phyloP scores from a whole-genome alignment of 2,888 invertebrate genomes.

The Cryptocheilus praepositus region DNA sequence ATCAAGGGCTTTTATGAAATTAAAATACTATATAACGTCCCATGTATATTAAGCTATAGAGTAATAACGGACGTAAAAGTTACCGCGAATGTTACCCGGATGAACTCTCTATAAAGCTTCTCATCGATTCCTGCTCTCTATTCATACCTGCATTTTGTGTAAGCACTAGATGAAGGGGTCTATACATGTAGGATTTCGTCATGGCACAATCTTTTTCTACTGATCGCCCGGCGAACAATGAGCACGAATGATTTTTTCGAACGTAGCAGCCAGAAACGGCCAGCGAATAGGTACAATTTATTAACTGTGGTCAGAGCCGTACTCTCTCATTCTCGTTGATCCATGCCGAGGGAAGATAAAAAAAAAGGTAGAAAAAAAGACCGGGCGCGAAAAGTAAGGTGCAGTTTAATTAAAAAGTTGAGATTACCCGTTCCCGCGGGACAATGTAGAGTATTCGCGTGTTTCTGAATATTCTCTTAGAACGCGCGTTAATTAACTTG shows the following conservation, averaged over 20 bases:
- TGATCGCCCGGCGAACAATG: no score
- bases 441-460: slow-evolving; percentile 29
- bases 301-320: not conserved
- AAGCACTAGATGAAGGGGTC: no score
- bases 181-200: not conserved
- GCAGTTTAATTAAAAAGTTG: slow-evolving; percentile 40
- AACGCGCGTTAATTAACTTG: slow-evolving; percentile 38
- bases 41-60: no score
- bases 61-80: no score
- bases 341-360: not conserved
- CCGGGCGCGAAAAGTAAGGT: slow-evolving; percentile 13
- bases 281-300: not conserved
- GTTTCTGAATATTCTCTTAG: slow-evolving; percentile 36
- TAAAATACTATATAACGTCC: no score
- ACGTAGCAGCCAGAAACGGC: no score
- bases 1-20: no score
- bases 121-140: no score
- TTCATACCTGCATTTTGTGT: no score
- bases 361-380: not conserved
- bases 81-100: no score
- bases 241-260: no score
- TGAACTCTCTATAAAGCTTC: no score
- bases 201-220: not conserved
- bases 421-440: slow-evolving; percentile 20
- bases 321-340: not conserved